Percentiles rank a stretch among this genome's conserved stretches.
phyloP scores from a whole-genome alignment of 2,797 vertebrate species.

The Lemur catta region DNA sequence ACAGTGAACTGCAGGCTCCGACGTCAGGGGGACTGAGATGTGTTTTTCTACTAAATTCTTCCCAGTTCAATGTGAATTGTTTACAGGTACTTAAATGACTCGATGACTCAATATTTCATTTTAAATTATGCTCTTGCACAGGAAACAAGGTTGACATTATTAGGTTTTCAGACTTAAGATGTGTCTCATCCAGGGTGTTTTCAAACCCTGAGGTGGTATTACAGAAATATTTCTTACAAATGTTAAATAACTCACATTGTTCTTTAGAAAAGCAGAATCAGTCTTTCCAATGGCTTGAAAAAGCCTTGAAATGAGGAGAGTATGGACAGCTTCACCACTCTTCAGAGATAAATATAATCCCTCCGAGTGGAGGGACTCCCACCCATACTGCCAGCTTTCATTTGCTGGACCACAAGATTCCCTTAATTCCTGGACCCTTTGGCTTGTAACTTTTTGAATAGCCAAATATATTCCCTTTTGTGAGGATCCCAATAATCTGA shows the following conservation, averaged over 20 bases:
- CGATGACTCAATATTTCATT: slow-evolving; percentile 56
- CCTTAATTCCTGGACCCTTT: background rate
- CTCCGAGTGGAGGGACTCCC: background rate
- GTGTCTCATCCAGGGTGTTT: slow-evolving; percentile 6
- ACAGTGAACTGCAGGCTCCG: background rate
- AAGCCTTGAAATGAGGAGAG: background rate
- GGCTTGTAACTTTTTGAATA: slow-evolving; percentile 14
- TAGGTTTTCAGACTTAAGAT: slow-evolving; percentile 32
- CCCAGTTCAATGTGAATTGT: slow-evolving; percentile 31
- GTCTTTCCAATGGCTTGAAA: slow-evolving; percentile 24
- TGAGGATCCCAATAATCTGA: background rate
- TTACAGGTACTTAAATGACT: slow-evolving; percentile 53
- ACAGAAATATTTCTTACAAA: slow-evolving; percentile 44
- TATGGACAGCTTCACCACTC: background rate
- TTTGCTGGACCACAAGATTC: background rate
- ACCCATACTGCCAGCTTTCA: background rate
- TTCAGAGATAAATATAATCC: background rate
- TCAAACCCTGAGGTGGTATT: slow-evolving; percentile 47
- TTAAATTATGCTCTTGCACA: slow-evolving; percentile 30
- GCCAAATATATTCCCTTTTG: background rate
- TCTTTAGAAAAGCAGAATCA: slow-evolving; percentile 52
- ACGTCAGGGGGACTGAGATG: background rate
- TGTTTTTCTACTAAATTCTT: slow-evolving; percentile 60
- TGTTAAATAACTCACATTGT: slow-evolving; percentile 30
- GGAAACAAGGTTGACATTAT: slow-evolving; percentile 51